Percentiles rank a stretch among this genome's conserved stretches.
These are phyloP conservation scores for Arbacia lixula DNA, from an alignment of 53 echinoderm and acorn worm species.

Conservation along the genomic window DNA sequence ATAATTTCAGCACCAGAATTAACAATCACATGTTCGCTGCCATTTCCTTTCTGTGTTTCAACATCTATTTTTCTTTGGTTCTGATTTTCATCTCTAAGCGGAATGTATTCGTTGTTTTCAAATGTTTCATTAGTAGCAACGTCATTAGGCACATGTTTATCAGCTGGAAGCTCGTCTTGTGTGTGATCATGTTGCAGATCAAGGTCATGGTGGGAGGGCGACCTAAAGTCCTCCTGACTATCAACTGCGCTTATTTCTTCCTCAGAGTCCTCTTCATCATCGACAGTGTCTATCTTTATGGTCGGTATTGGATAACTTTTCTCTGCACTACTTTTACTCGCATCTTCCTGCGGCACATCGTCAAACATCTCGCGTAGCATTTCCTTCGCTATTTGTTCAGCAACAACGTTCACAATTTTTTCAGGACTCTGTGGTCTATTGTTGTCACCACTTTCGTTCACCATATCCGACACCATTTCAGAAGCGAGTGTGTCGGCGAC, in stretches of 20 bases:
- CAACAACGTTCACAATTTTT: constrained; percentile 1
- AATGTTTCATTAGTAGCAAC: constrained; percentile 8
- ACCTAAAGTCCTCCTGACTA: not conserved
- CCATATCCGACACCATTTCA: constrained; percentile 7
- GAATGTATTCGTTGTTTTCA: not conserved
- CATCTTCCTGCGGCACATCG: too few species aligned
- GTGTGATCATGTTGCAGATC: not conserved
- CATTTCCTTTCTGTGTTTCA: not conserved
- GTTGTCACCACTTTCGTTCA: not conserved
- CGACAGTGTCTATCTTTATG: constrained; percentile 18
- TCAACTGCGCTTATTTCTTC: too few species aligned
- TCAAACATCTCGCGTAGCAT: not conserved
- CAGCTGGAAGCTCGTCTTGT: constrained; percentile 8
- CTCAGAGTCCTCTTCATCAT: not conserved
- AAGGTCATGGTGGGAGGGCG: not conserved
- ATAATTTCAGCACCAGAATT: not conserved
- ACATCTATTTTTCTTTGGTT: constrained; percentile 7
- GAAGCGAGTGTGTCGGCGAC: not conserved
- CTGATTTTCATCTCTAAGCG: constrained; percentile 16
- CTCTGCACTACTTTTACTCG: not conserved
- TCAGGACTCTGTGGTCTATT: too few species aligned
- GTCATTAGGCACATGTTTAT: constrained; percentile 20
- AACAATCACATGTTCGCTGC: not conserved
- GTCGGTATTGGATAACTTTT: not conserved
- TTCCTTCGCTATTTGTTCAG: constrained; percentile 7